phyloP scores from a whole-genome alignment of 2,797 vertebrate genomes.

The Silurus lanzhouensis region DNA sequence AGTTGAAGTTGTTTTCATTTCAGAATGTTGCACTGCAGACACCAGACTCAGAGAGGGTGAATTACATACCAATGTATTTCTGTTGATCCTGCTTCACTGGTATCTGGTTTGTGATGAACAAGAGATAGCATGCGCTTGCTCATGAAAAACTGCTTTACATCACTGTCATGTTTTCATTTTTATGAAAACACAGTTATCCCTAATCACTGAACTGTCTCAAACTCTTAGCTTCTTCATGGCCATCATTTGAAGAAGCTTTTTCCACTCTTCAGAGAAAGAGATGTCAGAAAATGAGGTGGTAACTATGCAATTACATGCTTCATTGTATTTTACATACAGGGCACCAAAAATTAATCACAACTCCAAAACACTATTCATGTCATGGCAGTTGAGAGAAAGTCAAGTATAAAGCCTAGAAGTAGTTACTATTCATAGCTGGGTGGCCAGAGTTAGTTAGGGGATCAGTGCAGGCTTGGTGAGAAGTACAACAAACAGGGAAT shows the following conservation, averaged over 20 bases:
- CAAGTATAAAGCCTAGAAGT: background rate
- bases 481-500: background rate
- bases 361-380: conserved; percentile 3
- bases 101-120: conserved; percentile 39
- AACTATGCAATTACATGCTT: conserved; percentile 27
- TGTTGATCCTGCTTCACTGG: conserved; percentile 44
- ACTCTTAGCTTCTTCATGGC: conserved; percentile 48
- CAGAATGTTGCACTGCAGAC: background rate
- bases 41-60: conserved; percentile 35
- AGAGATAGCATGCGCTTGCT: conserved; percentile 46
- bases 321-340: conserved; percentile 55
- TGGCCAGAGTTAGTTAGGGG: background rate
- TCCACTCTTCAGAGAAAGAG: conserved; percentile 38
- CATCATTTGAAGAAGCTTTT: conserved; percentile 56
- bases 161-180: conserved; percentile 56
- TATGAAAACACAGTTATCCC: conserved; percentile 48
- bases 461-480: conserved; percentile 2
- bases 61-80: conserved; percentile 27
- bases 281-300: background rate
- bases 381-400: background rate
- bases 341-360: conserved; percentile 21
- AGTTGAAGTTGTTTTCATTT: conserved; percentile 14
- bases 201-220: conserved; percentile 53
- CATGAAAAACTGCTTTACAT: conserved; percentile 53
- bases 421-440: background rate